Evolutionary conservation across 2,888 invertebrate species (phyloP), one percentile per base, ranked within the genome.

Genomic region (Cybosia mesomella): DNA sequence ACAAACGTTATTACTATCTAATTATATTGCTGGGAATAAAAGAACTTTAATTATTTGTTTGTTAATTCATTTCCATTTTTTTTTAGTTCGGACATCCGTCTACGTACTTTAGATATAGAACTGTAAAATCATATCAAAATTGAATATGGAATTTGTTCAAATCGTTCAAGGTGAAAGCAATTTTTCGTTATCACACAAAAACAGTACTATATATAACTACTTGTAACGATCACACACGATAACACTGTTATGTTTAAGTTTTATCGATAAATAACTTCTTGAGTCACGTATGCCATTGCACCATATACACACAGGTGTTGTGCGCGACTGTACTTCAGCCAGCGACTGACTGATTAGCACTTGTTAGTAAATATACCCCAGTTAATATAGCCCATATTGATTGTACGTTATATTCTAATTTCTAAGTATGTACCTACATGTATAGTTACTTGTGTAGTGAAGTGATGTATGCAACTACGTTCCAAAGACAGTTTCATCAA

Each of bases 271-370:
- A 84, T 70, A 69, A 77, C 81, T 87, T 79, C 87, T 92, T 90
- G 89, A 92, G 92, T 93, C 94, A 94, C 94, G 94, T 94, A 93
- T 87, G 81, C 90, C 92, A 89, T 89, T 90, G 85, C 87, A 66
- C 63, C 70, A 70, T 24, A 68, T 24, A 63, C 77, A 83, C 88
- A 83, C 88, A 86, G 86, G 89, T 89, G 88, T 81, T 74, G 72
- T 73, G 75, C 61, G 65, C 74, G 77, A 76, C 74, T 75, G 66
- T 68, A 69, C 71, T 71, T 75, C 67, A 77, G 71, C 76, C 28
- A 60, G 57, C 68, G 22, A 61, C 61, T 28, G 54, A 61, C 64
- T 66, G 66, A 70, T 72, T 69, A 68, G 61, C 61, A 57, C 39
- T 63, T 77, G 69, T 81, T 83, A 72, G 68, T 81, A 77, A 84